Base-by-base conservation (phyloP, 2,888 invertebrate genomes). In the Eudemis profundana region DNA sequence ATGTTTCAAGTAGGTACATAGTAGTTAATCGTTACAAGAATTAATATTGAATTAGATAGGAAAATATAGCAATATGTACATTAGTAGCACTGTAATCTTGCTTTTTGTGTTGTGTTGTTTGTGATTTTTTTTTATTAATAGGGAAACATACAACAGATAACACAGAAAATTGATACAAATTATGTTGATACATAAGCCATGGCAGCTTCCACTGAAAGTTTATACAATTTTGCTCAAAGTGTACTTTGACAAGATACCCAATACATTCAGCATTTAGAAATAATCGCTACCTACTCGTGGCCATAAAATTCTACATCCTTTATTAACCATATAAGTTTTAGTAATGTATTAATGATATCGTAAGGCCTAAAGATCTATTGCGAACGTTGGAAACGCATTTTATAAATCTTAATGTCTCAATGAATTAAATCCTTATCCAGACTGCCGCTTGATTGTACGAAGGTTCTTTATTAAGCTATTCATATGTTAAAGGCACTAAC, bases 401-500 rank as follows among this genome's bases (percentile, higher is more conserved):
- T 19, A 50, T 36, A 63, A 42, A 23, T 23, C n/a, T 54, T 14
- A 47, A 49, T 33, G 19, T 17, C 19, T 29, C 19, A 49, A 42
- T 42, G 29, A 57, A 57, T 56, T 57, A 57, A 62, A 33, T 7
- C 49, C 49, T 33, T 50, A 63, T 63, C 33, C 27, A 44, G 49
- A 10, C 38, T 49, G 40, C 27, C 29, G 49, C 49, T 50, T 63
- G 23, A 59, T 23, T 38, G 57, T 27, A 56, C 21, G 17, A 42
- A 19, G 38, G 51, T 44, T 46, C 23, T 46, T 57, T 42, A 64
- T 57, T 49, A 54, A 49, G 56, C 62, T 50, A 63, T 63, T 56
- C 56, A 57, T 50, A 50, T 63, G 50, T 57, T 33, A 42, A 62
- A 57, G 50, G 19, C 64, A 49, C 27, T 61, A 50, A 61, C 60